phyloP scores from a whole-genome alignment of 2,113 vertebrate species.

The Hemibagrus wyckioides region DNA sequence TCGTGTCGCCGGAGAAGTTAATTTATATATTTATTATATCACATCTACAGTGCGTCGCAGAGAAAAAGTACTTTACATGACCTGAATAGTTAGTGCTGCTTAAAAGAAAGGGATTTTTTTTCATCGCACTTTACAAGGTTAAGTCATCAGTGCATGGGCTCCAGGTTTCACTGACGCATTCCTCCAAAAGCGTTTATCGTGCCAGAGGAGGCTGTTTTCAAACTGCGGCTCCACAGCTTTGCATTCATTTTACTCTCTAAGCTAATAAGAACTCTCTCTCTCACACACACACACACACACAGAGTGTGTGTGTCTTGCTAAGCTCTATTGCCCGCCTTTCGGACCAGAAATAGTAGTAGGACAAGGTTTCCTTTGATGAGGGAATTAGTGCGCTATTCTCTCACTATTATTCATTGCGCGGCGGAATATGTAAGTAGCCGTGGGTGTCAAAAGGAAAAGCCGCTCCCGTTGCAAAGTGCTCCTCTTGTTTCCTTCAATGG shows the following conservation, averaged over 20 bases:
- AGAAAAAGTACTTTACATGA: constrained; percentile 51
- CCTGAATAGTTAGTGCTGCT: constrained; percentile 42
- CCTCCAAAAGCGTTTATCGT: constrained; percentile 83
- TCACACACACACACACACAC: no score
- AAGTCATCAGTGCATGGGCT: constrained; percentile 84
- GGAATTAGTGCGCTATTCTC: constrained; percentile 99
- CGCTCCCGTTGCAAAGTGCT: constrained; percentile 99
- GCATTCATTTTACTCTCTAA: constrained; percentile 99
- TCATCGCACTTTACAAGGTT: constrained; percentile 83
- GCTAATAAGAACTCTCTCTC: constrained; percentile 99
- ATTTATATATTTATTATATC: constrained; percentile 75
- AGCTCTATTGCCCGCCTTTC: constrained; percentile 99
- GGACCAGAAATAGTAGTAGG: constrained; percentile 94
- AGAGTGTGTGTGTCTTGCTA: constrained; percentile 82
- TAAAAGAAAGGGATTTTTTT: constrained; percentile 1
- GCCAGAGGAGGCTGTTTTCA: constrained; percentile 89
- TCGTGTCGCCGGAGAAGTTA: constrained; percentile 59
- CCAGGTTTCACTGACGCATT: constrained; percentile 84
- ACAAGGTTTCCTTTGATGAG: constrained; percentile 99
- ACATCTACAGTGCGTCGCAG: constrained; percentile 56
- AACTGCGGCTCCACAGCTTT: constrained; percentile 89
- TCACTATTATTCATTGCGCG: constrained; percentile 98
- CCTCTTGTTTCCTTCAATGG: constrained; percentile 99
- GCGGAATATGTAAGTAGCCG: constrained; percentile 98
- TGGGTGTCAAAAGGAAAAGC: constrained; percentile 99